phyloP scores from a whole-genome alignment of 2,113 vertebrate species.

The Litocranius walleri region DNA sequence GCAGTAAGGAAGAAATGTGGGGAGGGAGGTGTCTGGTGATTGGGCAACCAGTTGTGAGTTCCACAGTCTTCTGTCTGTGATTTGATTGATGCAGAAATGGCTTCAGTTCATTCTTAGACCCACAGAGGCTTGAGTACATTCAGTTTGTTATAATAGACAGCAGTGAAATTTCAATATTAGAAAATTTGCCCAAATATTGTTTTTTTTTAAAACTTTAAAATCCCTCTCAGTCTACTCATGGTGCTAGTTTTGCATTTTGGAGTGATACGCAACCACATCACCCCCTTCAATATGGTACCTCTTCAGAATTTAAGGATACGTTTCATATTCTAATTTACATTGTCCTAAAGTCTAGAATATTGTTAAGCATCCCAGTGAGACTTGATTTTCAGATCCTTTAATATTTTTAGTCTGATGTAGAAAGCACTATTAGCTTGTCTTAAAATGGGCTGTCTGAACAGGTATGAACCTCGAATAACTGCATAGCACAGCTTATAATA shows the following conservation, averaged over 20 bases:
- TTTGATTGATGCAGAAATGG: neutral
- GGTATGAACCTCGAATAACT: neutral
- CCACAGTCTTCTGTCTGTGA: accelerated
- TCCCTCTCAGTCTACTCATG: accelerated
- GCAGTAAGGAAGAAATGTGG: neutral
- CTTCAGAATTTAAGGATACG: neutral
- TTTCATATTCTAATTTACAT: neutral
- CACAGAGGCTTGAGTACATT: neutral
- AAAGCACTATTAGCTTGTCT: neutral
- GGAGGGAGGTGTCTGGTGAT: neutral
- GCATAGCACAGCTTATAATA: neutral
- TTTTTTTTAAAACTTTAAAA: neutral
- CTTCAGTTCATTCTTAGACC: neutral
- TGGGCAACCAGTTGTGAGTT: neutral
- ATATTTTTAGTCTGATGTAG: neutral
- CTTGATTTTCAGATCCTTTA: neutral
- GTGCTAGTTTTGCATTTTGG: neutral
- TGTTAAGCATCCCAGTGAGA: neutral
- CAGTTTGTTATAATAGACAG: neutral
- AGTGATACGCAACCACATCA: accelerated
- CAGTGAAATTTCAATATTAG: neutral
- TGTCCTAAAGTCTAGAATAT: neutral
- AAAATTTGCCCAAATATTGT: neutral
- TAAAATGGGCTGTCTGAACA: neutral
- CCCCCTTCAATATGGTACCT: neutral